phyloP scores from a whole-genome alignment of 2,113 vertebrate genomes.

The Toxostoma redivivum region DNA sequence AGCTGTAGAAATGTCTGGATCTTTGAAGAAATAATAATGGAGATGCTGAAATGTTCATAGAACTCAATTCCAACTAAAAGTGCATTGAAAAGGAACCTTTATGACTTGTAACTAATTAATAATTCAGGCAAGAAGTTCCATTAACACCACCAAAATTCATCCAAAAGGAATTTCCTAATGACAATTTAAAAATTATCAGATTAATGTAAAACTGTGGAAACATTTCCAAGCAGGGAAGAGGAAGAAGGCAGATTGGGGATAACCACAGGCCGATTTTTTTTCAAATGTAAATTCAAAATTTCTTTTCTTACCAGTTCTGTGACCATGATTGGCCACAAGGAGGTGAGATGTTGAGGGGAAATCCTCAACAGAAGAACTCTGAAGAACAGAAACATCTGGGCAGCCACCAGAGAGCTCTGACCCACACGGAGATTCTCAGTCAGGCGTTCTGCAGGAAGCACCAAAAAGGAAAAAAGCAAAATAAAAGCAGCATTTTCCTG shows the following conservation, averaged over 20 bases:
- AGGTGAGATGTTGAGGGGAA: conserved; percentile 93
- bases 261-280: neutral
- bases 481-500: neutral
- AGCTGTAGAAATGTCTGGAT: conserved; percentile 88
- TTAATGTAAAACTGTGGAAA: neutral
- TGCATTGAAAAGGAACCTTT: neutral
- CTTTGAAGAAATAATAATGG: conserved; percentile 58
- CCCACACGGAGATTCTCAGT: conserved; percentile 90
- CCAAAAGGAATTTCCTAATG: neutral
- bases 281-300: neutral
- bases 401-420: conserved; percentile 80
- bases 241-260: neutral
- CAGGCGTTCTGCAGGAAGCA: conserved; percentile 84
- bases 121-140: neutral
- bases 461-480: neutral
- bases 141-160: neutral
- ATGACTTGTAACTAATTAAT: neutral
- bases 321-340: conserved; percentile 97
- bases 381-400: conserved; percentile 97
- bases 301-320: conserved; percentile 86
- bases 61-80: neutral
- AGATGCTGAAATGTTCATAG: neutral
- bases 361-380: conserved; percentile 91
- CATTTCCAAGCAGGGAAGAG: neutral
- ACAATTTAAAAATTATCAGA: neutral